Evolutionary conservation across 2,797 vertebrate species (phyloP).

Genomic region (Hypotaenidia philippensis): DNA sequence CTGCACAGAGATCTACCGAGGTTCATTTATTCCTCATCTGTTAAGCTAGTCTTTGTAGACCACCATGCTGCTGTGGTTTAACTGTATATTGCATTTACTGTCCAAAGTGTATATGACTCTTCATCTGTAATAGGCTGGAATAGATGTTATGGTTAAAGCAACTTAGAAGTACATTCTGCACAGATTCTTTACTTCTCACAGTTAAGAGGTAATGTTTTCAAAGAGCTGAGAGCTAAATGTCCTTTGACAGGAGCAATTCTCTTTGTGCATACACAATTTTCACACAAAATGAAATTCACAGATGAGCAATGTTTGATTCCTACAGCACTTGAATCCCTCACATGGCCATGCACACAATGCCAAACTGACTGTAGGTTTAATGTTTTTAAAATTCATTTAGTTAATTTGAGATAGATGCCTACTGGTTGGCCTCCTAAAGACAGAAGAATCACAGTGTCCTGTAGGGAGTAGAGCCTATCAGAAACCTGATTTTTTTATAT

Average conservation of each 20-base stretch:
- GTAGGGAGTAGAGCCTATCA: background rate
- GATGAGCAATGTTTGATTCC: conserved; percentile 4
- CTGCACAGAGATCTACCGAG: background rate
- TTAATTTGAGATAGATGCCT: background rate
- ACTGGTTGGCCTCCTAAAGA: background rate
- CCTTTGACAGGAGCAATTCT: conserved; percentile 3
- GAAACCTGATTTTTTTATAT: background rate
- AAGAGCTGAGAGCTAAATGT: background rate
- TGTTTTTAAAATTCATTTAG: background rate
- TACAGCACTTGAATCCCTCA: background rate
- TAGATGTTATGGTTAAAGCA: background rate
- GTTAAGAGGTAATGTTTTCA: background rate
- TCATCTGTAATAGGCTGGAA: background rate
- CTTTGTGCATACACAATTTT: conserved; percentile 9
- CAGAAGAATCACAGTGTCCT: background rate
- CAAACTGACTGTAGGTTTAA: background rate
- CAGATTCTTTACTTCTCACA: background rate
- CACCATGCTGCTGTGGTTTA: background rate
- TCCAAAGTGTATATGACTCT: background rate
- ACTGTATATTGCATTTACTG: background rate
- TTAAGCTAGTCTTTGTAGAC: background rate
- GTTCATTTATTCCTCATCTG: background rate
- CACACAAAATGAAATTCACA: background rate
- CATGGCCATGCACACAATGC: background rate
- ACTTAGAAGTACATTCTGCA: background rate